Conservation (phyloP, 2,113 vertebrate genomes). For the Geococcyx californianus region DNA sequence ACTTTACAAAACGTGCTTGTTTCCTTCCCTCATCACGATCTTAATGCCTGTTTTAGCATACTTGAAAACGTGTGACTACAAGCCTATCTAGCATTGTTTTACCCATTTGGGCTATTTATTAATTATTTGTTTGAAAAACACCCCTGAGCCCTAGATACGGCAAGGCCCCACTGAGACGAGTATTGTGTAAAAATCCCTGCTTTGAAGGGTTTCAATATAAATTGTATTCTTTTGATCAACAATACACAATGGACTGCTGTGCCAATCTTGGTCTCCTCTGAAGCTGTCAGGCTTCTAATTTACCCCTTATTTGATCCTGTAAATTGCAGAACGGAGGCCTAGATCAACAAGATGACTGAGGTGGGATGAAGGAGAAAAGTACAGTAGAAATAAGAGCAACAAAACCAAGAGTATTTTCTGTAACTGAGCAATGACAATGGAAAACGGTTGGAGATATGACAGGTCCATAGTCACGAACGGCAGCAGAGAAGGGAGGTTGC, state of each 20-base stretch:
- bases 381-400: neutral
- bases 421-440: neutral
- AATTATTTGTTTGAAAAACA: neutral
- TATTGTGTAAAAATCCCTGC: neutral
- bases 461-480: neutral
- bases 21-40: neutral
- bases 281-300: neutral
- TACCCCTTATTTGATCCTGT: neutral
- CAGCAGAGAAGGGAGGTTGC: neutral
- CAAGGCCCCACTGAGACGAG: neutral
- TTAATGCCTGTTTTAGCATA: neutral
- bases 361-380: neutral
- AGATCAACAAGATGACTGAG: neutral
- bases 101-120: neutral
- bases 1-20: neutral
- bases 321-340: neutral
- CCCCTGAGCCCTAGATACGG: neutral
- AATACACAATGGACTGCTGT: neutral
- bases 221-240: neutral
- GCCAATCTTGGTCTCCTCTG: neutral
- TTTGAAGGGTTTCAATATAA: neutral
- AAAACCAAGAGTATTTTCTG: neutral
- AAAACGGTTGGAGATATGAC: neutral
- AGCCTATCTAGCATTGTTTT: neutral
- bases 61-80: neutral